Evolutionary conservation across 37 sponge, comb jelly and placozoan species (phyloP), one percentile per base, ranked within the genome.

Genomic region (Geodia barretti): DNA sequence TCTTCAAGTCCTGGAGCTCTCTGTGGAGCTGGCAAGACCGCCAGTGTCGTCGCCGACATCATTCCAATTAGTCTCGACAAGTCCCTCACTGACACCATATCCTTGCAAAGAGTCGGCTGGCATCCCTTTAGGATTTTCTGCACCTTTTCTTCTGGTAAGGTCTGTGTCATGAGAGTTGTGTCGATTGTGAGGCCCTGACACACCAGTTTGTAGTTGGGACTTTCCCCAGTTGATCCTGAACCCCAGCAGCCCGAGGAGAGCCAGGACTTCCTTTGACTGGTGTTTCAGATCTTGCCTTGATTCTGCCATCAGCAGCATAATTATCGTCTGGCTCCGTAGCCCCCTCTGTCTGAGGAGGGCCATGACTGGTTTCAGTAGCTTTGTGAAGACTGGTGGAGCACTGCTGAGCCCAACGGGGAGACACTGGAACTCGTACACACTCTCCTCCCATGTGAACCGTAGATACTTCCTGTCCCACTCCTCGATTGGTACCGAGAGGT

Each of bases 301-400:
- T n/a, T n/a, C n/a, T n/a, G n/a, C 81, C 70, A 87, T 65, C 63
- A 87, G 17, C 41, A 87, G 33, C 69, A 87, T 81, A 71, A 81
- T 62, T 62, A 43, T 76, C 0, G 81, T 79, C 26, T 75, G 32
- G 35, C 24, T 21, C 17, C 77, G 73, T 24, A 80, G 14, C 11
- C 81, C 82, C 31, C 43, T 63, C 63, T 76, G 41, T 39, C 82
- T 65, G 29, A 87, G 70, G 1, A 74, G 32, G 7, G 81, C 76
- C 63, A 87, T 30, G 33, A 87, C 77, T 28, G 88, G 81, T 43
- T 81, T 87, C 70, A 80, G 3, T 40, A 47, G 54, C 14, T 47
- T 47, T 7, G 54, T 47, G 54, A 47, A 82, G 39, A 72, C 37
- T 68, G 38, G 34, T 1, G 80, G 80, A 17, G 54, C 54, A 47